Base-by-base conservation (phyloP, 1,140 invertebrate species). In the Babylonia areolata region DNA sequence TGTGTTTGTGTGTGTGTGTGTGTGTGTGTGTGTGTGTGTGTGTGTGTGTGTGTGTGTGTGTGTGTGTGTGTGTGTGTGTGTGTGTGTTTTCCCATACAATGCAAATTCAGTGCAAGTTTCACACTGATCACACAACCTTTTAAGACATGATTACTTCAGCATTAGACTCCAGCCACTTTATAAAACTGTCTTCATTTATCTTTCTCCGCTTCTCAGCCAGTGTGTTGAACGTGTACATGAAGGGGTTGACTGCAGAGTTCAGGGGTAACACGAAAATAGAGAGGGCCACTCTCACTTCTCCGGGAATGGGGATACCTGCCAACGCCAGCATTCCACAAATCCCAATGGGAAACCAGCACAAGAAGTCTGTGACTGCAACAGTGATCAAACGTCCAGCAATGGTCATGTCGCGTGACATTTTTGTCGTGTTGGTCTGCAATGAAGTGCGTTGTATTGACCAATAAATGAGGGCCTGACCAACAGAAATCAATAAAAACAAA, bases 291-390 rank as follows among this genome's bases (percentile, higher is more conserved):
- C 23, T 73, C 12, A 35, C 31, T 31, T 73, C 71, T 73, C 71
- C 31, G 20, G 71, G 33, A 35, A 35, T 73, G 71, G 71, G 71
- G 28, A 20, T 73, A 12, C 31, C 71, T 6, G 71, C 35, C 31
- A 37, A 35, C 11, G 71, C 71, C 71, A 73, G 33, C 2, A 73
- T 11, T 12, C 71, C 71, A 33, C 31, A 37, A 6, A 73, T 12
- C 12, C 71, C 71, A 37, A 73, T 35, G 11, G 71, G 71, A 37
- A 73, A 73, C 71, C 71, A 73, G 71, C 71, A 73, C 71, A 73
- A 6, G 71, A 73, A 73, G 31, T 37, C 71, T 15, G 71, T 33
- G 6, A 33, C 31, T 35, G 35, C 71, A 35, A 73, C 35, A 37
- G 71, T 35, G 31, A 37, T 73, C 31, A 73, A 28, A 3, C 71